Evolutionary conservation across 2,888 invertebrate genomes (phyloP), one percentile per base, ranked within the genome.

Genomic region (Frankliniella intonsa): DNA sequence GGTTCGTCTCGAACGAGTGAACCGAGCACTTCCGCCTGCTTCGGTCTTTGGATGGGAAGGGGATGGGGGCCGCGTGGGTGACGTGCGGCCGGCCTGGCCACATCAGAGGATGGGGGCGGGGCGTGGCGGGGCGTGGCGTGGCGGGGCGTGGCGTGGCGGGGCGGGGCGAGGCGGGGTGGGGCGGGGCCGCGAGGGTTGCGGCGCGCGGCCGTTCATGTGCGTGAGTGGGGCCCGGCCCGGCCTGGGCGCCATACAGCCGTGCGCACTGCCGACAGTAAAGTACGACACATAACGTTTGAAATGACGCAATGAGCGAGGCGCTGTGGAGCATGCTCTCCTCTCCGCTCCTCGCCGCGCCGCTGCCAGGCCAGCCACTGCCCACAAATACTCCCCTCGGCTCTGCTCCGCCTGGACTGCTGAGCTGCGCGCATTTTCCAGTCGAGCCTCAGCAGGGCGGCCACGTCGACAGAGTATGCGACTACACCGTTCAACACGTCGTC

Each of bases 1-100:
- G 22, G 25, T 76, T 25, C 69, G 69, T 25, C 69, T 25, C 25
- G 25, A 76, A 76, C 22, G 22, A 76, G 69, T 25, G 69, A 76
- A 25, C 22, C 69, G 10, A 76, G 69, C 69, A 76, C 69, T 76
- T 76, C 69, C 69, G 69, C 69, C 69, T 25, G 69, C 25, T 76
- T 14, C 62, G 62, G 11, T 62, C 17, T 14, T n/a, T 62, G 62
- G 38, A 38, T 38, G 38, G 38, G 38, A 38, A 38, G 38, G 38
- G 38, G 5, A 38, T 3, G 38, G 38, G 38, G 62, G 62, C 17
- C n/a, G 62, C 11, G 17, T 10, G 62, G 7, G 17, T 62, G 62
- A 17, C 62, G 38, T n/a, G 62, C 62, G 62, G 62, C 62, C 62
- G 62, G 62, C 19, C 14, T 17, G 38, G n/a, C 62, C 62, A 62